Percentiles rank a stretch among this genome's conserved stretches.
Conservation (phyloP, 2,797 vertebrate genomes). For the Triplophysa bombifrons region DNA sequence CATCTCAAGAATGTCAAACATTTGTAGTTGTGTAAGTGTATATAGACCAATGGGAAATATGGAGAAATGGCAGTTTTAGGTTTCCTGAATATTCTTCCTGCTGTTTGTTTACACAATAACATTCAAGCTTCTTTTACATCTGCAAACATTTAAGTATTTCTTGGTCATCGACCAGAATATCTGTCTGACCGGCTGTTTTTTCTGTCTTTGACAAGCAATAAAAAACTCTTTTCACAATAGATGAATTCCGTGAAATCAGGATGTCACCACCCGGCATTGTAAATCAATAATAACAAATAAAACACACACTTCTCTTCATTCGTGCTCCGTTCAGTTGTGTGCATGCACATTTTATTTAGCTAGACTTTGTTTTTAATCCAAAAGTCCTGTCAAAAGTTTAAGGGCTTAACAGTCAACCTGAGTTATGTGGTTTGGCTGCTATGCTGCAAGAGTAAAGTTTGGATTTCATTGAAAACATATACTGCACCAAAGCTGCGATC, state of each 20-base stretch:
- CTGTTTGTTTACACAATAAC: background rate
- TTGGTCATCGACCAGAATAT: slow-evolving; percentile 14
- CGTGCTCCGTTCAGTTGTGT: background rate
- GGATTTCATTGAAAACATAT: background rate
- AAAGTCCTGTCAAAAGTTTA: background rate
- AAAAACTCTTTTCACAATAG: background rate
- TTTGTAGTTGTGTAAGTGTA: too few species aligned
- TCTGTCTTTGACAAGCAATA: background rate
- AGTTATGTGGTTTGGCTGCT: background rate
- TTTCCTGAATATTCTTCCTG: too few species aligned
- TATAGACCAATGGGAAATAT: too few species aligned
- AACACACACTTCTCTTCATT: background rate
- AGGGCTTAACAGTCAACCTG: background rate
- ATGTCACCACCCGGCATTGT: background rate
- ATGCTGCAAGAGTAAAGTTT: background rate
- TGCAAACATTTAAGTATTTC: slow-evolving; percentile 26
- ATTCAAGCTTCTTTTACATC: background rate
- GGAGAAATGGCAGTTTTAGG: too few species aligned
- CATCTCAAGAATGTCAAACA: too few species aligned
- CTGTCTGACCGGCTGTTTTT: background rate
- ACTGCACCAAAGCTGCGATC: background rate
- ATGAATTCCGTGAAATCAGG: background rate
- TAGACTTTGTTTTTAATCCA: background rate
- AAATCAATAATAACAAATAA: slow-evolving; percentile 13
- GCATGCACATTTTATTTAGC: background rate